Evolutionary conservation across 2,797 vertebrate genomes (phyloP), one percentile per base, ranked within the genome.

Genomic region (Gymnoscopelus braueri): DNA sequence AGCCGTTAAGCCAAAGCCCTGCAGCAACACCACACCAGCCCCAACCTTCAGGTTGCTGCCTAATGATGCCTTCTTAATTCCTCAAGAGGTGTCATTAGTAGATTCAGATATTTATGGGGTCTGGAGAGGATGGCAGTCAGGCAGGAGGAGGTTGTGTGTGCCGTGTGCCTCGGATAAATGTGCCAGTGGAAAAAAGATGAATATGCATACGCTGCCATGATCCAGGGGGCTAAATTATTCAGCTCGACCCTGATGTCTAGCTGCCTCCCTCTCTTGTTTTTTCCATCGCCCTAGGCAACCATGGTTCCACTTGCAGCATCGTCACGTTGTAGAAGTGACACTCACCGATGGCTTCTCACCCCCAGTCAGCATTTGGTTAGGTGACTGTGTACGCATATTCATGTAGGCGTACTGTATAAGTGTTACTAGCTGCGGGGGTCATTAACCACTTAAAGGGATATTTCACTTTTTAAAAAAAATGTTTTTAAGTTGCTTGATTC

Each of bases 201-300:
- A 90, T 88, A 90, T 88, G 87, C 89, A 88, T 84, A 88, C 77
- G 64, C 62, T 44, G 61, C 81, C 87, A 78, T 86, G 87, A 88
- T 88, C 79, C 77, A 77, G 57, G 58, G 39, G 73, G 79, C 82
- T 92, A 76, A 93, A 92, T 92, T 85, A 91, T 91, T 92, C 76
- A 91, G 79, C 79, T 81, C 71, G 48, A 80, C 84, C 87, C 88
- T 85, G 84, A 91, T 89, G 87, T 78, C 80, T 83, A 67, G 39
- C 39, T 44, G 39, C 39, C 72, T 84, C 80, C 83, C 83, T 86
- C 78, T 87, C 82, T 82, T 77, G 79, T 89, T 87, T 84, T 9
- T 44, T 44, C 49, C 62, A 55, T 77, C 65, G 83, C 89, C 84
- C 63, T 60, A 71, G 87, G 86, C 86, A 72, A 66, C 60, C 60